phyloP scores from a whole-genome alignment of 2,888 invertebrate species.

The Biston stratarius region DNA sequence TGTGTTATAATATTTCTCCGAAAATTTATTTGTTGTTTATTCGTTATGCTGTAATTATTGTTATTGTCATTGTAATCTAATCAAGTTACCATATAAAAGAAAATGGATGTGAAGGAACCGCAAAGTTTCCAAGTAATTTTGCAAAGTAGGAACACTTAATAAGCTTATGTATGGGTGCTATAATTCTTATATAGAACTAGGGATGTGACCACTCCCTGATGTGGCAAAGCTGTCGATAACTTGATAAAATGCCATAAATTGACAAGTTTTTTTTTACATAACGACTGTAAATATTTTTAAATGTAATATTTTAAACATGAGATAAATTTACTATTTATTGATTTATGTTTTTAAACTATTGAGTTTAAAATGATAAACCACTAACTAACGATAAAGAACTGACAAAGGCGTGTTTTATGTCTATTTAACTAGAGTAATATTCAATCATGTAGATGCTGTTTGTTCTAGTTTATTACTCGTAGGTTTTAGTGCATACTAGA shows the following conservation, averaged over 20 bases:
- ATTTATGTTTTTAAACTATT: too few relatives aligned
- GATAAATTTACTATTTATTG: too few relatives aligned
- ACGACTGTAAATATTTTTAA: too few relatives aligned
- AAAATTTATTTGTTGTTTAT: too few relatives aligned
- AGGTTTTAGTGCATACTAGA: slow-evolving; percentile 1
- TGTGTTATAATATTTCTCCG: too few relatives aligned
- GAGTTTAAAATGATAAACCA: too few relatives aligned
- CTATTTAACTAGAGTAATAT: neutral
- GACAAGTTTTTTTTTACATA: too few relatives aligned
- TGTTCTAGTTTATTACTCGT: neutral
- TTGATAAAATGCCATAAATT: neutral
- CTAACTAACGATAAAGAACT: too few relatives aligned
- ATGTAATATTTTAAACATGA: too few relatives aligned
- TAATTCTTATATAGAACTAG: slow-evolving; percentile 21
- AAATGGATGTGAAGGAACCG: slow-evolving; percentile 25
- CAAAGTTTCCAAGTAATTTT: slow-evolving; percentile 40
- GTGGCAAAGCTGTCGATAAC: slow-evolving; percentile 2
- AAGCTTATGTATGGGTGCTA: slow-evolving; percentile 35
- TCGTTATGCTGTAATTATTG: neutral
- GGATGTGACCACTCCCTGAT: neutral
- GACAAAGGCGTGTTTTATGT: too few relatives aligned
- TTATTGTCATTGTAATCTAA: neutral
- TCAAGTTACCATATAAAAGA: slow-evolving; percentile 9
- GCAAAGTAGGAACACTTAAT: slow-evolving; percentile 37
- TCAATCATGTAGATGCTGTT: neutral